Base-by-base conservation (phyloP, 2,797 vertebrate species). In the Anguilla pacifica region DNA sequence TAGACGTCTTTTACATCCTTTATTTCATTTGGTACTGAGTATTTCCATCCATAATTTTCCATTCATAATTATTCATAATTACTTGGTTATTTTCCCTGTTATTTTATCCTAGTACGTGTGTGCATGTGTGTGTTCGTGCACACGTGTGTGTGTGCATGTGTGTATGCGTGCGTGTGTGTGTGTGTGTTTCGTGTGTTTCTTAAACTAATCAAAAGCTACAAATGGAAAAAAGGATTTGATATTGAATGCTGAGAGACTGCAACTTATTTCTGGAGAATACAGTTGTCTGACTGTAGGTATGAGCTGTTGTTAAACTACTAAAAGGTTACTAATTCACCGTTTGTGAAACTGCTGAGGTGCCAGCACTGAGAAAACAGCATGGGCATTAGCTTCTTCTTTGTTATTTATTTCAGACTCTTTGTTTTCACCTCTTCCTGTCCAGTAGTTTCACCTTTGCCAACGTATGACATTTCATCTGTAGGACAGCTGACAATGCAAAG, bases 401-500 rank as follows among this genome's bases (percentile, higher is more conserved):
- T 49, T 49, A 51, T 10, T 2, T 51, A 51, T 11, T 51, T 51
- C 25, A 51, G 9, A 82, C 19, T 43, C 11, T 39, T 79, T 46
- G 77, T 49, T 9, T 19, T 81, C 28, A 81, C 22, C 77, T 51
- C 79, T 51, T 49, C 10, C 46, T 49, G 43, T 22, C 17, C 79
- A n/a, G n/a, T n/a, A n/a, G n/a, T n/a, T n/a, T n/a, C n/a, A n/a
- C n/a, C n/a, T n/a, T n/a, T n/a, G n/a, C n/a, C n/a, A n/a, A n/a
- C n/a, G n/a, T n/a, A n/a, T n/a, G n/a, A n/a, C n/a, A 64, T 86
- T 86, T 86, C 87, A 86, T n/a, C 13, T 85, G 88, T 64, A 90
- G 90, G 93, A 96, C 96, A 97, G 96, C 95, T 96, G 95, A 92
- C 91, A 93, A 95, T 95, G 93, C 89, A 81, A 28, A 72, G 61